phyloP scores from a whole-genome alignment of 2,888 invertebrate genomes.

The Lamproptera curius region DNA sequence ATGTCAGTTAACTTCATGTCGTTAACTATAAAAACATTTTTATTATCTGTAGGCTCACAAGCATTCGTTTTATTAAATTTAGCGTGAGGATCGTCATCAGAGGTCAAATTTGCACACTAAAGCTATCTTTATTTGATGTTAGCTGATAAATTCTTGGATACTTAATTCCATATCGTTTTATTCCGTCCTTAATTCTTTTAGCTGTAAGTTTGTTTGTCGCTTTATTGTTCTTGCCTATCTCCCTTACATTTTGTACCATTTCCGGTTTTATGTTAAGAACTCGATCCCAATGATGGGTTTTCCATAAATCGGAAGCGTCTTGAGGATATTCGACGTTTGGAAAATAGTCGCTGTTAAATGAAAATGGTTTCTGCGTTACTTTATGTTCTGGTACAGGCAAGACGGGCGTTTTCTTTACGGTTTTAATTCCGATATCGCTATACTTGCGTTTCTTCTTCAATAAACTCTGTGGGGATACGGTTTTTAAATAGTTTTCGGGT shows the following conservation, averaged over 20 bases:
- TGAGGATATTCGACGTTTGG: constrained; percentile 61
- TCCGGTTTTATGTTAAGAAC: constrained; percentile 25
- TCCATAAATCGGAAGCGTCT: constrained; percentile 48
- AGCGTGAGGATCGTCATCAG: not conserved
- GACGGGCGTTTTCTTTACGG: not conserved
- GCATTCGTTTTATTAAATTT: not conserved
- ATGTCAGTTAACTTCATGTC: no score
- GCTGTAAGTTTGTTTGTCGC: constrained; percentile 6
- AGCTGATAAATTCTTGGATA: not conserved
- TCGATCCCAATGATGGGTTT: constrained; percentile 45
- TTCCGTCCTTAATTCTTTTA: not conserved
- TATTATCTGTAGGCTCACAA: not conserved
- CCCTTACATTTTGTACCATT: constrained; percentile 13
- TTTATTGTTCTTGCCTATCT: constrained; percentile 14
- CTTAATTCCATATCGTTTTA: not conserved
- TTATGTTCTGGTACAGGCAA: constrained; percentile 19
- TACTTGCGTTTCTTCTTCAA: constrained; percentile 24
- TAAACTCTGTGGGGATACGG: constrained; percentile 20
- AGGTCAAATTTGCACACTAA: no score
- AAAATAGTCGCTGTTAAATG: constrained; percentile 37
- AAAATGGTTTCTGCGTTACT: constrained; percentile 24
- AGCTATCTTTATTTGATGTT: not conserved
- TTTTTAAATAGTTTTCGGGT: not conserved
- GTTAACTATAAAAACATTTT: not conserved
- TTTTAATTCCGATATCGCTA: not conserved